Conservation (phyloP, 35 echinoderm and acorn worm species). For the Apostichopus japonicus region DNA sequence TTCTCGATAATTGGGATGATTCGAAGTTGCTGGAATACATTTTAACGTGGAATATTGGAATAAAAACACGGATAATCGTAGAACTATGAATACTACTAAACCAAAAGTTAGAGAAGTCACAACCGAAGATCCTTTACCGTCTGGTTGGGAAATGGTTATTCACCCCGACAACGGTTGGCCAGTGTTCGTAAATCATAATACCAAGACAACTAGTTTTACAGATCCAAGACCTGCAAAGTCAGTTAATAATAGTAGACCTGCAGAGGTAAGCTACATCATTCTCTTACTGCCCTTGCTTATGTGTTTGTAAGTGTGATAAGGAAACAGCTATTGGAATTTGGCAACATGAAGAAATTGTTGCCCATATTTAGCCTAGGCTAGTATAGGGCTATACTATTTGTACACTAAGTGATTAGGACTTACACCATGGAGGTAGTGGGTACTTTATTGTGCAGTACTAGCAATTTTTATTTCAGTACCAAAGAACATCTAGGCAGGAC, state of each 20-base stretch:
- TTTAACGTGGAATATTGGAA: neutral
- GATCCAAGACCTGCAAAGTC: neutral
- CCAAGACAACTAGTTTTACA: slow-evolving; percentile 16
- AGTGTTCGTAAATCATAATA: slow-evolving; percentile 19
- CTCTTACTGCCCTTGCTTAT: too few relatives aligned
- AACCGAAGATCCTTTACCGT: slow-evolving; percentile 27
- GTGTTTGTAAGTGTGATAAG: too few relatives aligned
- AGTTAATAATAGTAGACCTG: neutral
- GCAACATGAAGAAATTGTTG: too few relatives aligned
- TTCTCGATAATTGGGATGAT: neutral
- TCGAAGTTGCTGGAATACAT: neutral
- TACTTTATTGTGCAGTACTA: too few relatives aligned
- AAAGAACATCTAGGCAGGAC: too few relatives aligned
- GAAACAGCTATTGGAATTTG: too few relatives aligned
- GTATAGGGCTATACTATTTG: too few relatives aligned
- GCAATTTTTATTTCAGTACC: too few relatives aligned
- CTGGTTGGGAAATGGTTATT: slow-evolving; percentile 53
- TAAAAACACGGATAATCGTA: slow-evolving; percentile 16
- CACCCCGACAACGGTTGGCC: slow-evolving; percentile 41
- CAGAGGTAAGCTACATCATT: neutral
- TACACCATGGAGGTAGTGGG: too few relatives aligned
- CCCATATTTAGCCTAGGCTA: too few relatives aligned
- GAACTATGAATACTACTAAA: neutral
- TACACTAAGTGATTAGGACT: too few relatives aligned
- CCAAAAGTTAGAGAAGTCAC: slow-evolving; percentile 39